Conservation (phyloP, 2,113 vertebrate genomes). For the Genyomyrus donnyi region DNA sequence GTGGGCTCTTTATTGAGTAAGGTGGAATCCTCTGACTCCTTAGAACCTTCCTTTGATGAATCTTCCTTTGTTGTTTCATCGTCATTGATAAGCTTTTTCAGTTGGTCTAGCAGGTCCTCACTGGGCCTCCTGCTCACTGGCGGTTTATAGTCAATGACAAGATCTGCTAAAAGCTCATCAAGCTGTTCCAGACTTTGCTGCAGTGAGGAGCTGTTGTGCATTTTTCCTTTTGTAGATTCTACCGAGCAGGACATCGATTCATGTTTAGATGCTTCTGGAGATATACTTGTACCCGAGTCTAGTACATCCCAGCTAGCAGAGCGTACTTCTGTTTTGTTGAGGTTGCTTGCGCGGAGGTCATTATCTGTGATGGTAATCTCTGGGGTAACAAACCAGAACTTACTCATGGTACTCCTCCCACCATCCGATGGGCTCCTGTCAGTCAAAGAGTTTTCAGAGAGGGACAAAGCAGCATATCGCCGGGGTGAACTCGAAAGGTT, state of each 20-base stretch:
- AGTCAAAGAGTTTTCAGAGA: slow-evolving; percentile 86
- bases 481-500: slow-evolving; percentile 92
- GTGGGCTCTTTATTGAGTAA: slow-evolving; percentile 76
- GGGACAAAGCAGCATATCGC: slow-evolving; percentile 88
- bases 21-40: slow-evolving; percentile 44
- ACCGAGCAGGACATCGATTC: slow-evolving; percentile 41
- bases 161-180: slow-evolving; percentile 88
- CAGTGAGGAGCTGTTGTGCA: slow-evolving; percentile 63
- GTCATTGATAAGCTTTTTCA: slow-evolving; percentile 75
- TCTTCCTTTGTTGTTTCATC: slow-evolving; percentile 51
- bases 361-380: slow-evolving; percentile 98
- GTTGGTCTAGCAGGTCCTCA: slow-evolving; percentile 73
- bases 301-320: slow-evolving; percentile 77
- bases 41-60: slow-evolving; percentile 41
- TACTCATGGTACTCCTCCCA: slow-evolving; percentile 52
- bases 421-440: slow-evolving; percentile 75
- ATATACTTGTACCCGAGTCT: slow-evolving; percentile 52
- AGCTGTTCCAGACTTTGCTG: slow-evolving; percentile 94
- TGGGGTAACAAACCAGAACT: slow-evolving; percentile 86
- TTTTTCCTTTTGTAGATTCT: slow-evolving; percentile 55
- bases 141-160: slow-evolving; percentile 88
- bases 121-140: slow-evolving; percentile 57
- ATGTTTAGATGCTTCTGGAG: slow-evolving; percentile 41
- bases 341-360: slow-evolving; percentile 67
- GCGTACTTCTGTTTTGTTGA: slow-evolving; percentile 58